Conservation (phyloP, 2,113 vertebrate species). For the Gallinago paraguaiae region DNA sequence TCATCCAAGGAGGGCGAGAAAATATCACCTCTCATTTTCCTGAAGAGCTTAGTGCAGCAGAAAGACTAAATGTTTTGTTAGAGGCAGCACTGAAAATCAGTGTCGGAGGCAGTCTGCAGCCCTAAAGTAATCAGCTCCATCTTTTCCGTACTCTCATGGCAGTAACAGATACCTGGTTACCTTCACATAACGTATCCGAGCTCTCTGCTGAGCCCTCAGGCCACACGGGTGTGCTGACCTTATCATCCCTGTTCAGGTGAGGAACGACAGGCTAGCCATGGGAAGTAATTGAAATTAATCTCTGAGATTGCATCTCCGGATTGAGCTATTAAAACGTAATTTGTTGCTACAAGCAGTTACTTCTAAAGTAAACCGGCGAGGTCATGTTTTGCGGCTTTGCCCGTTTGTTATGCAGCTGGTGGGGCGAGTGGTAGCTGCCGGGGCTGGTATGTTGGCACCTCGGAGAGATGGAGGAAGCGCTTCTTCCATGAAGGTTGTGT, state of each 20-base stretch:
- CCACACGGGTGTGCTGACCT: background rate
- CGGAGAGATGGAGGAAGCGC: background rate
- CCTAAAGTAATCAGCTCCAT: background rate
- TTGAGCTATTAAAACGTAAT: constrained; percentile 12
- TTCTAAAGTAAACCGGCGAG: constrained; percentile 10
- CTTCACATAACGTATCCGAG: background rate
- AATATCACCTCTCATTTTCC: background rate
- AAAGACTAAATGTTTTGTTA: background rate
- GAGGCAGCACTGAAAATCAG: background rate
- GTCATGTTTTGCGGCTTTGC: background rate
- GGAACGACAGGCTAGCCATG: constrained; percentile 39
- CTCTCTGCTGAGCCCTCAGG: background rate
- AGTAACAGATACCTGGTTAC: background rate
- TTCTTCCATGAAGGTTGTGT: background rate
- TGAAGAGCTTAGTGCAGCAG: background rate
- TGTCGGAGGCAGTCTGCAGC: background rate
- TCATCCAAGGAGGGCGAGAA: background rate
- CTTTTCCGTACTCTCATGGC: background rate
- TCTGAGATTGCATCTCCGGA: constrained; percentile 39
- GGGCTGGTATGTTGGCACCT: background rate
- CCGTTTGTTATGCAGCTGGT: background rate
- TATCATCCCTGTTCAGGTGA: constrained; percentile 35
- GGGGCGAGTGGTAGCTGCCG: background rate
- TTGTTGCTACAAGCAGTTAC: constrained; percentile 49
- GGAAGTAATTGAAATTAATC: constrained; percentile 57